Conservation (phyloP, 2,113 vertebrate species). For the Gnathonemus longibarbis region DNA sequence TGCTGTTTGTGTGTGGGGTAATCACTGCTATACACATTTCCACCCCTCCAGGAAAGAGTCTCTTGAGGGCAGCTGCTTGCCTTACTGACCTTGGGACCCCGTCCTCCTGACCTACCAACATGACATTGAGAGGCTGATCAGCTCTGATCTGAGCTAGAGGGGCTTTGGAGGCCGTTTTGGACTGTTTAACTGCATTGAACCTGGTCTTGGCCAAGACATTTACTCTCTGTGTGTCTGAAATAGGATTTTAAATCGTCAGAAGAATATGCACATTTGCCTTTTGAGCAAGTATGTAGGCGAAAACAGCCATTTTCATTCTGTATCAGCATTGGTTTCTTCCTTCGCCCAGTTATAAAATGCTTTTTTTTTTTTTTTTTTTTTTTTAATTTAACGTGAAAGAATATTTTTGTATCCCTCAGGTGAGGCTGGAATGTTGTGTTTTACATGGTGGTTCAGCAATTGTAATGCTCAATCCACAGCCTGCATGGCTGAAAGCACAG, state of each 20-base stretch:
- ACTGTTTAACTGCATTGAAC: not conserved
- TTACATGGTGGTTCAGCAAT: not conserved
- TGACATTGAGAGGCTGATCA: not conserved
- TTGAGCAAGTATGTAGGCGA: not conserved
- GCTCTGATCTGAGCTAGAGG: not conserved
- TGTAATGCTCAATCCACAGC: not conserved
- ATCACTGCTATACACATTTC: not conserved
- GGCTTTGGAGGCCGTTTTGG: not conserved
- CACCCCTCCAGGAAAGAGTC: not conserved
- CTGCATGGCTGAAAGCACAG: not conserved
- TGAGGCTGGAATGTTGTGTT: not conserved
- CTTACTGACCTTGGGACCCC: not conserved
- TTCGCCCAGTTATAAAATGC: not conserved
- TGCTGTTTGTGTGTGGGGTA: not conserved
- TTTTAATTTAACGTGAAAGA: not conserved
- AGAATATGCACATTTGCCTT: not conserved
- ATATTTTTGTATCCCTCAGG: slow-evolving; percentile 8
- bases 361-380: not conserved
- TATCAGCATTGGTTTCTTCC: not conserved
- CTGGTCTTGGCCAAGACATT: not conserved
- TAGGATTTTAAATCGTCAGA: not conserved
- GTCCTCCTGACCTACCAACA: not conserved
- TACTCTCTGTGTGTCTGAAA: not conserved
- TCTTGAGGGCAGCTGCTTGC: not conserved
- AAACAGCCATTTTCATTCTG: not conserved